Percentiles rank a stretch among this genome's conserved stretches.
These are phyloP conservation scores for Xestia xanthographa DNA, from an alignment of 2,888 invertebrate species.

Conservation along the genomic window DNA sequence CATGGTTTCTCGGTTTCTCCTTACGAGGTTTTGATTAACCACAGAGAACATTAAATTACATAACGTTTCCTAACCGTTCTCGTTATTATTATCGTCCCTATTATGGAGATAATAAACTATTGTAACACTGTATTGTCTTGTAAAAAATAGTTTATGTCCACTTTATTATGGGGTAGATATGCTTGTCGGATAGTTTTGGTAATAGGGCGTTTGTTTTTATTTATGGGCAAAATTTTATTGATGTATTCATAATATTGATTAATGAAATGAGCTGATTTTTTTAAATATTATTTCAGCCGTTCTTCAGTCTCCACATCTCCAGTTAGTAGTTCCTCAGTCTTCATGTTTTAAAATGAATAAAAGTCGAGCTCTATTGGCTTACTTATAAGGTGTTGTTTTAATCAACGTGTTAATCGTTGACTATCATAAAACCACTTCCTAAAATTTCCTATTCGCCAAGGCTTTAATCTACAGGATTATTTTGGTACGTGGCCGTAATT, in stretches of 20 bases:
- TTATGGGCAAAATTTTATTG: background rate
- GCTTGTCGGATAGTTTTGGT: constrained; percentile 16
- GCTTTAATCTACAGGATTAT: too few species aligned
- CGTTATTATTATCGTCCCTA: constrained; percentile 51
- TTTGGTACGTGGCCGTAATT: too few species aligned
- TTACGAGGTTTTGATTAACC: constrained; percentile 64
- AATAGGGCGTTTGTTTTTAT: constrained; percentile 6
- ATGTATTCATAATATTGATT: background rate
- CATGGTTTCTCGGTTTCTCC: constrained; percentile 30
- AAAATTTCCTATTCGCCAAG: too few species aligned
- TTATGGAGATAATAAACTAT: constrained; percentile 38
- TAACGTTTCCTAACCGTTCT: constrained; percentile 55
- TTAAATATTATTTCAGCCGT: background rate
- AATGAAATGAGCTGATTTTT: background rate
- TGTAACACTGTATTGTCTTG: constrained; percentile 31
- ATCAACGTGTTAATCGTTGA: too few species aligned
- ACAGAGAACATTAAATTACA: constrained; percentile 53
- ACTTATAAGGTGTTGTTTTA: too few species aligned
- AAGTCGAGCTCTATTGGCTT: background rate
- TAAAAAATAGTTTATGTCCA: constrained; percentile 49
- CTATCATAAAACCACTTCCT: too few species aligned
- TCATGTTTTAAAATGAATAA: background rate
- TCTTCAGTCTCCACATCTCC: background rate
- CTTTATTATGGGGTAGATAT: constrained; percentile 2
- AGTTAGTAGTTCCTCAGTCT: background rate